phyloP scores from a whole-genome alignment of 1,140 invertebrate genomes.

The Drosophila sturtevanti region DNA sequence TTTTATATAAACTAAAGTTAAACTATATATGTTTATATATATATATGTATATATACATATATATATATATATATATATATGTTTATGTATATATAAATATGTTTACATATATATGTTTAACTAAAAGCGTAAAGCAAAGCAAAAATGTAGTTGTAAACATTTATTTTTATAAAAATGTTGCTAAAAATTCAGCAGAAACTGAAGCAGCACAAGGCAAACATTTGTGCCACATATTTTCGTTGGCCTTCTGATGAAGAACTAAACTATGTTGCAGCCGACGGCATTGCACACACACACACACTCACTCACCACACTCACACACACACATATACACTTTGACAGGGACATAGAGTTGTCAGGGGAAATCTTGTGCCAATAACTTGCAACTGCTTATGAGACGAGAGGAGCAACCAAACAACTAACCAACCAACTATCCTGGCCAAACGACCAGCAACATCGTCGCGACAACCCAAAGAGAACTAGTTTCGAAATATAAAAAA shows the following conservation, averaged over 20 bases:
- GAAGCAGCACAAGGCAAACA: conserved; percentile 63
- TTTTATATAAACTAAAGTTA: conserved; percentile 67
- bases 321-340: neutral
- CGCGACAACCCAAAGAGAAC: conserved; percentile 30
- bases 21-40: conserved; percentile 43
- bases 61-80: neutral
- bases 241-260: conserved; percentile 35
- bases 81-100: neutral
- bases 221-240: conserved; percentile 68
- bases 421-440: conserved; percentile 33
- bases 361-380: conserved; percentile 75
- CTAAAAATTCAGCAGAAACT: conserved; percentile 57
- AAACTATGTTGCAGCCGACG: conserved; percentile 55
- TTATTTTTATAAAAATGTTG: conserved; percentile 74
- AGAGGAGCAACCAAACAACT: conserved; percentile 20
- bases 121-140: conserved; percentile 52
- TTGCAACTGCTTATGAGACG: conserved; percentile 76
- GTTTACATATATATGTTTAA: conserved; percentile 42
- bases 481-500: conserved; percentile 8
- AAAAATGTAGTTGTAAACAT: conserved; percentile 63
- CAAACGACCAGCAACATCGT: conserved; percentile 26
- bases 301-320: neutral
- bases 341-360: conserved; percentile 43
- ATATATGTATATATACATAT: neutral
- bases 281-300: conserved; percentile 19